Conservation (phyloP, 2,113 vertebrate genomes). For the Centropristis striata region DNA sequence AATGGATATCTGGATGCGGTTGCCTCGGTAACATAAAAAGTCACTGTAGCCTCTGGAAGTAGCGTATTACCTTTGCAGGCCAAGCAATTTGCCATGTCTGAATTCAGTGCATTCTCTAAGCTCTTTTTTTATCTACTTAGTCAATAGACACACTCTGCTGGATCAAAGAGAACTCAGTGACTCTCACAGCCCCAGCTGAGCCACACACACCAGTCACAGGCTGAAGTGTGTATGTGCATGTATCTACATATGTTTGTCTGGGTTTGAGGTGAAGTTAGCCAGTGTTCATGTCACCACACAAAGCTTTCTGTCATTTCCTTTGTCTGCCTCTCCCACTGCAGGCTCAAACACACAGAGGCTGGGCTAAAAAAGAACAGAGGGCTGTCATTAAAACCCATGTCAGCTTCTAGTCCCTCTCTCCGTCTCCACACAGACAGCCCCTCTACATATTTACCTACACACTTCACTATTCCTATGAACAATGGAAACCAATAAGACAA, state of each 20-base stretch:
- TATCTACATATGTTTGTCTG: not conserved
- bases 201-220: slow-evolving; percentile 4
- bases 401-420: slow-evolving; percentile 41
- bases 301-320: slow-evolving; percentile 35
- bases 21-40: slow-evolving; percentile 70
- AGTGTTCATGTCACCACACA: slow-evolving; percentile 49
- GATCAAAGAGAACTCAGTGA: slow-evolving; percentile 40
- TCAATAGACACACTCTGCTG: slow-evolving; percentile 31
- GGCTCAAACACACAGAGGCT: slow-evolving; percentile 21
- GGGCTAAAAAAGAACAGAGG: slow-evolving; percentile 33
- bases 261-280: slow-evolving; percentile 37
- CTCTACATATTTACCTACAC: slow-evolving; percentile 38
- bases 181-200: not conserved
- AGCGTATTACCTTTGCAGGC: slow-evolving; percentile 40
- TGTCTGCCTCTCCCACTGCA: slow-evolving; percentile 48
- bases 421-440: slow-evolving; percentile 26
- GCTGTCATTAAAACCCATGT: slow-evolving; percentile 64
- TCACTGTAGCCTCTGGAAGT: slow-evolving; percentile 41
- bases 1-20: slow-evolving; percentile 64
- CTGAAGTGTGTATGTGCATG: not conserved
- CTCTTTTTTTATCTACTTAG: slow-evolving; percentile 27
- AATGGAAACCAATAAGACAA: slow-evolving; percentile 8
- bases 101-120: slow-evolving; percentile 36
- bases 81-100: slow-evolving; percentile 56
- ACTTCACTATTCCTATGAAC: slow-evolving; percentile 22